Conservation (phyloP, 2,113 vertebrate species). For the Serilophus lunatus region DNA sequence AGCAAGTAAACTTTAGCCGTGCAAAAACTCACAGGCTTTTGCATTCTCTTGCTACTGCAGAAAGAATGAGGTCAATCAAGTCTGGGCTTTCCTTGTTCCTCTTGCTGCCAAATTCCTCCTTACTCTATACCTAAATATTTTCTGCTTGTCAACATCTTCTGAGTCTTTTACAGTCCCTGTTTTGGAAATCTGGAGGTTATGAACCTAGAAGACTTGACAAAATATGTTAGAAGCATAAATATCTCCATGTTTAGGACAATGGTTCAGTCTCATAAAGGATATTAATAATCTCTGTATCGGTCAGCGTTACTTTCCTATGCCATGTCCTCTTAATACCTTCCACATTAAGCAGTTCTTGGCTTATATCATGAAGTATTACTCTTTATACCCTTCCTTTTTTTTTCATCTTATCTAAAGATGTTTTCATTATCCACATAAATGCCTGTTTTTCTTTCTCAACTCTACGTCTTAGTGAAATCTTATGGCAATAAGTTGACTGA, state of each 20-base stretch:
- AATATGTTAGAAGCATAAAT: neutral
- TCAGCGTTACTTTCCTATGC: neutral
- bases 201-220: neutral
- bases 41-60: neutral
- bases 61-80: neutral
- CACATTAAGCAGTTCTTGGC: neutral
- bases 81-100: neutral
- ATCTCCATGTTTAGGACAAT: neutral
- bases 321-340: neutral
- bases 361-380: neutral
- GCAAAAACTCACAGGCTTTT: neutral
- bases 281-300: neutral
- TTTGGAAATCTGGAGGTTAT: neutral
- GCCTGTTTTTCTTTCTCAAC: slow-evolving; percentile 28
- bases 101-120: neutral
- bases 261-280: neutral
- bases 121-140: neutral
- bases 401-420: neutral
- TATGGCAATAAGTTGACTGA: neutral
- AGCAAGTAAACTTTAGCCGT: neutral
- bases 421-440: slow-evolving; percentile 27
- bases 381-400: neutral
- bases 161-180: neutral
- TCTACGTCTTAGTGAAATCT: neutral
- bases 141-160: neutral